Evolutionary conservation across 2,797 vertebrate species (phyloP).

Genomic region (Orientallactaga sibirica): DNA sequence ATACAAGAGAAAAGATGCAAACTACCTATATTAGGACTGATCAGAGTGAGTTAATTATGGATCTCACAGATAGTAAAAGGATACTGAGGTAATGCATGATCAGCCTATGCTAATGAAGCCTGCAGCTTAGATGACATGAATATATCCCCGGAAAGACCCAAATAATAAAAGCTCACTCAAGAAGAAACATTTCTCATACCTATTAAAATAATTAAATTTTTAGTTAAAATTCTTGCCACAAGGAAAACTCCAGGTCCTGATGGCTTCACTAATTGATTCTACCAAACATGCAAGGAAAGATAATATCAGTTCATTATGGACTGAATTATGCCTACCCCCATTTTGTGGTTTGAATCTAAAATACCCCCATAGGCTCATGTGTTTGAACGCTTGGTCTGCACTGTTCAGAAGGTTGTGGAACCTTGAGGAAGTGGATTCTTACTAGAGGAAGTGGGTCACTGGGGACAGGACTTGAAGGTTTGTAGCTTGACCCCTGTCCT

Average conservation of each 20-base stretch:
- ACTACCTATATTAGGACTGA: slow-evolving; percentile 21
- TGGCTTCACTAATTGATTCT: slow-evolving; percentile 47
- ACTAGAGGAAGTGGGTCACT: too few relatives aligned
- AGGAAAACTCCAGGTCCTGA: slow-evolving; percentile 51
- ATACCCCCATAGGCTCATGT: too few relatives aligned
- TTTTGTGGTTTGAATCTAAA: too few relatives aligned
- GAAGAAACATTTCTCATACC: not conserved
- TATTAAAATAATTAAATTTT: slow-evolving; percentile 57
- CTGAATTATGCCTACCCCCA: not conserved
- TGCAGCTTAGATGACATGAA: not conserved
- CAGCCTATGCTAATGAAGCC: not conserved
- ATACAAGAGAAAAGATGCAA: slow-evolving; percentile 38
- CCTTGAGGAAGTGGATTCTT: too few relatives aligned
- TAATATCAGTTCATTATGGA: not conserved
- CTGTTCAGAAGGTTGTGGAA: too few relatives aligned
- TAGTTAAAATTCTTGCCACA: slow-evolving; percentile 56
- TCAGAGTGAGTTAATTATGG: not conserved
- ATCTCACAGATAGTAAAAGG: slow-evolving; percentile 5
- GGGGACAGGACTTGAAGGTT: too few relatives aligned
- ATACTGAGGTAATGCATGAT: not conserved
- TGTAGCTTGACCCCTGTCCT: too few relatives aligned
- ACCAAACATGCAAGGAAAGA: slow-evolving; percentile 20
- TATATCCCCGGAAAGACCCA: slow-evolving; percentile 20
- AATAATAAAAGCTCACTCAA: slow-evolving; percentile 6
- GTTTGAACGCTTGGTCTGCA: too few relatives aligned